phyloP scores from a whole-genome alignment of 2,888 invertebrate genomes.

The Agrochola lychnidis region DNA sequence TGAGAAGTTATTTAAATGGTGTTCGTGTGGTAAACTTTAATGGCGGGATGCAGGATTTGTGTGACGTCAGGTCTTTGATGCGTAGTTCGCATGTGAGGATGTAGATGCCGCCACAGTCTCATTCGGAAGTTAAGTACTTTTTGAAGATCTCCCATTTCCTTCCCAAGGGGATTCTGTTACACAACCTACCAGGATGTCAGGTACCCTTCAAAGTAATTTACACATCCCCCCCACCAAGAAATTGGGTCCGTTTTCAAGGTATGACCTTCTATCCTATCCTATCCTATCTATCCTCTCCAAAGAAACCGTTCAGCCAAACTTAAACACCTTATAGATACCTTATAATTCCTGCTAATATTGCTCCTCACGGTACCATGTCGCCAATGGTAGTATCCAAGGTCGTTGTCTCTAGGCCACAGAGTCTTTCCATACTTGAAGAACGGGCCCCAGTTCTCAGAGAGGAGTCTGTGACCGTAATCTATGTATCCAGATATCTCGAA shows the following conservation, averaged over 20 bases:
- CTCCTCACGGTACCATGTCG: constrained; percentile 92
- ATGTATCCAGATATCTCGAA: constrained; percentile 96
- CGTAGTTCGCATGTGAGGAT: too few relatives aligned
- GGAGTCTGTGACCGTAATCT: constrained; percentile 94
- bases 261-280: too few relatives aligned
- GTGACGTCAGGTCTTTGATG: too few relatives aligned
- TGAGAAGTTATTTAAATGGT: too few relatives aligned
- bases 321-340: constrained; percentile 81
- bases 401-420: constrained; percentile 92
- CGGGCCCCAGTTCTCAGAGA: constrained; percentile 94
- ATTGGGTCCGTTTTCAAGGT: not conserved
- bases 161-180: not conserved
- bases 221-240: not conserved
- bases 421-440: constrained; percentile 92
- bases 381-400: constrained; percentile 95
- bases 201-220: not conserved
- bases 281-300: too few relatives aligned
- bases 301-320: not conserved
- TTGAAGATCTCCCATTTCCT: not conserved
- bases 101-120: not conserved
- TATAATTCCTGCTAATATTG: constrained; percentile 95
- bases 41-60: too few relatives aligned
- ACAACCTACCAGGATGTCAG: not conserved
- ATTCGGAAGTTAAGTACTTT: not conserved
- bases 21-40: too few relatives aligned